Evolutionary conservation across 1,140 invertebrate species (phyloP).

Genomic region (Polyergus mexicanus): DNA sequence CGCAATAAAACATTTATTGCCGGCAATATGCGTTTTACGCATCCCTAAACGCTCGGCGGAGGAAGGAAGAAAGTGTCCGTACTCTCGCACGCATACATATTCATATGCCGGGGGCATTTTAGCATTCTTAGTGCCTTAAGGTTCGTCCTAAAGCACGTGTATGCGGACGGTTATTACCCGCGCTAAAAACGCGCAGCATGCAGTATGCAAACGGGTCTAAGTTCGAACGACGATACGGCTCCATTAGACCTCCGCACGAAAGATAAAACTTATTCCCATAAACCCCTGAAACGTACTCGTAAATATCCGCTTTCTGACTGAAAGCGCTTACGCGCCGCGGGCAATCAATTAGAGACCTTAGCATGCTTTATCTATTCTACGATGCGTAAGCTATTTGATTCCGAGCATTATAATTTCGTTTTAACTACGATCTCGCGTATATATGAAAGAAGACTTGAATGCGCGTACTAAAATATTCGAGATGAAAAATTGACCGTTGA

Average conservation of each 20-base stretch:
- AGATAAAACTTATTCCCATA: conserved; percentile 57
- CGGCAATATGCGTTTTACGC: conserved; percentile 38
- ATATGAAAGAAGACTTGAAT: not conserved
- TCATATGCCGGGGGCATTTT: conserved; percentile 66
- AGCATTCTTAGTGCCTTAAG: conserved; percentile 51
- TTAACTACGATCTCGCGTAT: conserved; percentile 3
- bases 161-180: conserved; percentile 64
- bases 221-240: conserved; percentile 59
- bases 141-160: conserved; percentile 65
- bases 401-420: conserved; percentile 29
- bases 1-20: conserved; percentile 48
- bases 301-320: conserved; percentile 39
- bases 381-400: conserved; percentile 28
- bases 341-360: conserved; percentile 21
- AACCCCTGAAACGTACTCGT: conserved; percentile 45
- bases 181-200: conserved; percentile 70
- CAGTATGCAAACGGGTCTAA: conserved; percentile 60
- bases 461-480: not conserved
- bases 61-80: conserved; percentile 32
- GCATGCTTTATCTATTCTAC: conserved; percentile 51
- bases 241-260: conserved; percentile 65
- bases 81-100: conserved; percentile 62
- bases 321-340: conserved; percentile 22
- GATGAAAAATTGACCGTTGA: not conserved
- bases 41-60: conserved; percentile 34